Evolutionary conservation across 2,113 vertebrate genomes (phyloP).

Genomic region (Pluvianellus socialis): DNA sequence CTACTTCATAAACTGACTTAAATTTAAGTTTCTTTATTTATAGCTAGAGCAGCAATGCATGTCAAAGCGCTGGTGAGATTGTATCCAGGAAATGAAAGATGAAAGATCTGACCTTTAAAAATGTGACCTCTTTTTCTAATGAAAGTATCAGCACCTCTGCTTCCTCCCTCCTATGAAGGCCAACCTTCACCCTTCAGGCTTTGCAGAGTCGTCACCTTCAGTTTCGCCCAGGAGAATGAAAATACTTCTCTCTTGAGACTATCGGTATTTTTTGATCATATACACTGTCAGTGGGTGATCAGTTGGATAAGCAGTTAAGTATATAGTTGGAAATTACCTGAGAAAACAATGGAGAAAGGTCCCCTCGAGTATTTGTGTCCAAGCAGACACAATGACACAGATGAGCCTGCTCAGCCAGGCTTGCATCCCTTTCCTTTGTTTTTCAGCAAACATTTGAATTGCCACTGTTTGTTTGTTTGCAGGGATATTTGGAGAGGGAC

Average conservation of each 20-base stretch:
- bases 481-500: neutral
- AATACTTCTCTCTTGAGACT: neutral
- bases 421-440: neutral
- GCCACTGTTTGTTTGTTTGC: neutral
- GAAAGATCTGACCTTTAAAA: neutral
- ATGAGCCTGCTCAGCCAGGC: neutral
- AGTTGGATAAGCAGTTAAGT: neutral
- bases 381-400: neutral
- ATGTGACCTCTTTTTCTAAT: neutral
- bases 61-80: neutral
- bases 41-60: neutral
- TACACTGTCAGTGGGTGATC: neutral
- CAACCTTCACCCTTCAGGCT: neutral
- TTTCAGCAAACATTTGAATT: neutral
- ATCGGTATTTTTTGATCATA: neutral
- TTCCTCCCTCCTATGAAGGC: neutral
- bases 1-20: neutral
- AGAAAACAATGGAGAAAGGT: neutral
- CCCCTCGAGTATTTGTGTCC: neutral
- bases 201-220: neutral
- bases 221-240: neutral
- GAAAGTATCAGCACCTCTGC: neutral
- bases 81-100: neutral
- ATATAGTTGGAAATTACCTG: neutral
- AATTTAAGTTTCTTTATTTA: neutral